A percentile compares a stretch with the other conserved stretches of the same genome.
phyloP scores from a whole-genome alignment of 2,113 vertebrate species.

The Lepidothrix coronata region DNA sequence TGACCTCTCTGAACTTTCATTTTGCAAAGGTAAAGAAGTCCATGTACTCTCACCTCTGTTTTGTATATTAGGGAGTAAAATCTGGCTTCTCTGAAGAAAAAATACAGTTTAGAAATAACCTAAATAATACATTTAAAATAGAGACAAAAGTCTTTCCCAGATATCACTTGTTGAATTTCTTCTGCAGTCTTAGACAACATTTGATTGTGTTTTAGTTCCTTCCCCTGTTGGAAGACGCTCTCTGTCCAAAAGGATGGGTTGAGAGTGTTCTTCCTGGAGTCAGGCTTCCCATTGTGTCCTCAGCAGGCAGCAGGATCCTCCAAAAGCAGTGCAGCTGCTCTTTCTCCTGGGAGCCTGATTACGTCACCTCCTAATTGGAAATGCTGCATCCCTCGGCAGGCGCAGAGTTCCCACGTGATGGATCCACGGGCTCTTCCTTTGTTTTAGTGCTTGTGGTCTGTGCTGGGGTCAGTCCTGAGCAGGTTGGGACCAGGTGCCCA shows the following conservation, averaged over 20 bases:
- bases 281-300: conserved; percentile 26
- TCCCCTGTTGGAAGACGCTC: neutral
- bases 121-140: neutral
- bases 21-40: neutral
- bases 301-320: conserved; percentile 30
- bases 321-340: conserved; percentile 45
- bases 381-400: conserved; percentile 50
- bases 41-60: neutral
- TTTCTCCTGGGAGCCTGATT: conserved; percentile 52
- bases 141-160: neutral
- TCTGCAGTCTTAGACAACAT: neutral
- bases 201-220: neutral
- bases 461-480: neutral
- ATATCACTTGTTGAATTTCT: neutral
- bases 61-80: neutral
- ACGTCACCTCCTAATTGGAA: conserved; percentile 59
- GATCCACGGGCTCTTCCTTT: conserved; percentile 6
- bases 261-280: neutral
- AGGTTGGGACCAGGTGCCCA: neutral
- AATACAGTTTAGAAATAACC: neutral
- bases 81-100: neutral
- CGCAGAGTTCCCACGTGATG: neutral
- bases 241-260: neutral
- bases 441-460: neutral
- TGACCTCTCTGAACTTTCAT: neutral